Evolutionary conservation across 2,888 invertebrate species (phyloP).

Genomic region (Conistra vaccinii): DNA sequence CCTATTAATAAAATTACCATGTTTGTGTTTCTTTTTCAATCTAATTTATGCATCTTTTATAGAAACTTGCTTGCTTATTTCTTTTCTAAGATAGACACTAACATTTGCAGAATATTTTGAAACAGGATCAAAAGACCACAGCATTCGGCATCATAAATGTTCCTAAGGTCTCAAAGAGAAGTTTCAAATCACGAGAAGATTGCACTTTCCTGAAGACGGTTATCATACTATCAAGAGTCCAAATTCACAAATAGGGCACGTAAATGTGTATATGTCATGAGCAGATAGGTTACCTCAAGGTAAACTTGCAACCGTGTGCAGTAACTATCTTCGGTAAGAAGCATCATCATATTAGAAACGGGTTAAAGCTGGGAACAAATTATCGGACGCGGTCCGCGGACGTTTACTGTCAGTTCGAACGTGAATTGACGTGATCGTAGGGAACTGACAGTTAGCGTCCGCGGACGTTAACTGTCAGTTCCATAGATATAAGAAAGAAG

Average conservation of each 20-base stretch:
- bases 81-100: background rate
- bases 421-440: too few relatives aligned
- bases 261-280: background rate
- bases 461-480: too few relatives aligned
- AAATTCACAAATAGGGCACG: background rate
- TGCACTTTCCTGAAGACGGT: background rate
- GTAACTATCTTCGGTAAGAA: background rate
- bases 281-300: background rate
- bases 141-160: background rate
- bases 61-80: background rate
- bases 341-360: too few relatives aligned
- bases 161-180: background rate
- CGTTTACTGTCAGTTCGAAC: too few relatives aligned
- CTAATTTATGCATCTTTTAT: too few relatives aligned
- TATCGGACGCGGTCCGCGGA: too few relatives aligned
- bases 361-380: too few relatives aligned
- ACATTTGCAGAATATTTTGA: too few relatives aligned
- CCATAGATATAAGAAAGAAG: too few relatives aligned
- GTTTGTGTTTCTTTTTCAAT: background rate
- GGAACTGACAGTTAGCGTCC: too few relatives aligned
- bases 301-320: background rate
- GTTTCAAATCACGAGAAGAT: background rate
- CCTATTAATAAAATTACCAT: conserved; percentile 4
- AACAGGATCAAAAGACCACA: background rate
- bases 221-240: background rate